Evolutionary conservation across 2,113 vertebrate genomes (phyloP), one percentile per base, ranked within the genome.

Genomic region (Crotalus tigris): DNA sequence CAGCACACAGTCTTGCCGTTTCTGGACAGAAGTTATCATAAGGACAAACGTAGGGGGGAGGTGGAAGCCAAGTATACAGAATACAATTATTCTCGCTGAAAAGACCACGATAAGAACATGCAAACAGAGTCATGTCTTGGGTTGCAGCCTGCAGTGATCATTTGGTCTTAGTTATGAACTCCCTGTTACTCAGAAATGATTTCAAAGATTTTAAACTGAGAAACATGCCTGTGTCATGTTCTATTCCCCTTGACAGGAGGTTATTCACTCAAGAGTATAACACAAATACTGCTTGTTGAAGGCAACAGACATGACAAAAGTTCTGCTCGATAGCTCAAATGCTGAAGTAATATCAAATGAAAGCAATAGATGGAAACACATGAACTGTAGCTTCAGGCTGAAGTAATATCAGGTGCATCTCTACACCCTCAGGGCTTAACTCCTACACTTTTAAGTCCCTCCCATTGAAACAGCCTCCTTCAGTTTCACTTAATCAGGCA

Each of bases 371-470:
- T 95, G 96, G 97, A 98, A 97, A 98, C 97, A 97, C 98, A 97
- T 97, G 98, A 98, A 98, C 96, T 94, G 98, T 99, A 97, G 98
- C 99, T 99, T 94, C 97, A 97, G 99, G 99, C 99, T 96, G 98
- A 98, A 98, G 97, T 98, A 98, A 99, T 99, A 99, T 98, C 98
- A 99, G 98, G 98, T 98, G 97, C 98, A 99, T 99, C 98, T 97
- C 97, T 98, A 98, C 97, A 98, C 98, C 99, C 99, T 69, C 96
- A 98, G 99, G 99, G 98, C 98, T 97, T 97, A 98, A 98, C 98
- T 98, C 98, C 98, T 98, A 98, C 97, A 97, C 98, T 98, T 95
- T 98, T 97, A 99, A 98, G 98, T 98, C 98, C 98, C 99, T 97
- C 99, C 99, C 98, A 98, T 97, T 95, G 95, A 97, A 97, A 97